Percentiles rank a stretch among this genome's conserved stretches.
phyloP scores from a whole-genome alignment of 2,888 invertebrate species.

The Scaptodrosophila latifasciaeformis region DNA sequence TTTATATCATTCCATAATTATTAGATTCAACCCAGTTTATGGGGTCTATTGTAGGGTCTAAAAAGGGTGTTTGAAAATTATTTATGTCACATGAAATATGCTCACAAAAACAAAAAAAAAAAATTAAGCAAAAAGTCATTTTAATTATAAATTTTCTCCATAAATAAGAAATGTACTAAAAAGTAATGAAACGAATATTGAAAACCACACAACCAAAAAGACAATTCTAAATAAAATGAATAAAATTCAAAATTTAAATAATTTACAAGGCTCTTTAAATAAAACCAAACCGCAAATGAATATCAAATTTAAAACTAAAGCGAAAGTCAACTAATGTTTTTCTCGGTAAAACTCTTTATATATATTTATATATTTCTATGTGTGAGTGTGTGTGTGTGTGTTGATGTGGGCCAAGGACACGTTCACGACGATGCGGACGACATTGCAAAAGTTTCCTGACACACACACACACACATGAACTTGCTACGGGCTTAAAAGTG shows the following conservation, averaged over 20 bases:
- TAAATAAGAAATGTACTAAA: neutral
- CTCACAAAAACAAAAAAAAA: constrained; percentile 11
- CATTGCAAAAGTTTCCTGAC: constrained; percentile 65
- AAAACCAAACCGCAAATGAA: too few species aligned
- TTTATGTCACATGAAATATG: constrained; percentile 34
- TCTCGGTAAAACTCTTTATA: constrained; percentile 5
- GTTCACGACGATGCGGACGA: constrained; percentile 54
- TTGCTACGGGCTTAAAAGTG: constrained; percentile 56
- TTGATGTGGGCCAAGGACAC: constrained; percentile 60
- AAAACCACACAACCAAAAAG: constrained; percentile 28
- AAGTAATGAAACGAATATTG: constrained; percentile 12
- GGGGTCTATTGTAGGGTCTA: neutral
- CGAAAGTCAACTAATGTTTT: constrained; percentile 37
- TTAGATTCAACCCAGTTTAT: neutral
- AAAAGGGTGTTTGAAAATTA: too few species aligned
- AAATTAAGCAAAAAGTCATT: neutral
- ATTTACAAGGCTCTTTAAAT: constrained; percentile 32
- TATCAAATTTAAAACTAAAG: constrained; percentile 60
- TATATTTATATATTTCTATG: constrained; percentile 35
- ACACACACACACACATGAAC: too few species aligned
- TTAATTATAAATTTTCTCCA: neutral
- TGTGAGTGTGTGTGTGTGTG: constrained; percentile 34
- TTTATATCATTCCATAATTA: too few species aligned
- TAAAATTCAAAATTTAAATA: constrained; percentile 5
- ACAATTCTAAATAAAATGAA: constrained; percentile 28